A percentile compares a stretch with the other conserved stretches of the same genome.
These are phyloP conservation scores for Oncorhynchus keta DNA, from an alignment of 2,113 vertebrate genomes.

Conservation along the genomic window DNA sequence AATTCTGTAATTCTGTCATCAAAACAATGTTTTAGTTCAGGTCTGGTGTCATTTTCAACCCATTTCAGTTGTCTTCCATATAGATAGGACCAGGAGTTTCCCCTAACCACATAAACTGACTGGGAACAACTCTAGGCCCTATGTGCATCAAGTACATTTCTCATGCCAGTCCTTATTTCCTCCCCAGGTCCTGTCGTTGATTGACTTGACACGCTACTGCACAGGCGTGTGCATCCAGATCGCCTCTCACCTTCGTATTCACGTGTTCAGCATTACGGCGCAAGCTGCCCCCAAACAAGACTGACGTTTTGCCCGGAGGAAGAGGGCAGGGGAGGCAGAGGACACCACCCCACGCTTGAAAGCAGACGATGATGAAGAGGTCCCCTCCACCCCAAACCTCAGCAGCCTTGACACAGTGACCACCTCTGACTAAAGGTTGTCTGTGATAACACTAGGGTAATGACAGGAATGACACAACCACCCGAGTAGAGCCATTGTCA, in stretches of 20 bases:
- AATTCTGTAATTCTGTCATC: no score
- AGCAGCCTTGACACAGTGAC: conserved; percentile 70
- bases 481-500: background rate
- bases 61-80: no score
- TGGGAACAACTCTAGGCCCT: no score
- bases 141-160: background rate
- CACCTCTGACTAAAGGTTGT: conserved; percentile 54
- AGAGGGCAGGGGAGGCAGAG: conserved; percentile 77
- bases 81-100: no score
- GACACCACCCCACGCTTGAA: conserved; percentile 67
- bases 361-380: conserved; percentile 63
- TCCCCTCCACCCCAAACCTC: conserved; percentile 52
- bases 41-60: no score
- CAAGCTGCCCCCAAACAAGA: conserved; percentile 81
- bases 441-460: conserved; percentile 1
- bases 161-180: conserved; percentile 11
- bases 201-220: conserved; percentile 91
- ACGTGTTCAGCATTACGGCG: conserved; percentile 89
- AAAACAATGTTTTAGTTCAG: no score
- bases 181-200: conserved; percentile 84
- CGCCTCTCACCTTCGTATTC: conserved; percentile 88
- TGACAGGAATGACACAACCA: background rate
- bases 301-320: conserved; percentile 87
- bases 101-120: no score
- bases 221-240: conserved; percentile 91